Evolutionary conservation across 2,888 invertebrate genomes (phyloP), one percentile per base, ranked within the genome.

Genomic region (Phortica magna): DNA sequence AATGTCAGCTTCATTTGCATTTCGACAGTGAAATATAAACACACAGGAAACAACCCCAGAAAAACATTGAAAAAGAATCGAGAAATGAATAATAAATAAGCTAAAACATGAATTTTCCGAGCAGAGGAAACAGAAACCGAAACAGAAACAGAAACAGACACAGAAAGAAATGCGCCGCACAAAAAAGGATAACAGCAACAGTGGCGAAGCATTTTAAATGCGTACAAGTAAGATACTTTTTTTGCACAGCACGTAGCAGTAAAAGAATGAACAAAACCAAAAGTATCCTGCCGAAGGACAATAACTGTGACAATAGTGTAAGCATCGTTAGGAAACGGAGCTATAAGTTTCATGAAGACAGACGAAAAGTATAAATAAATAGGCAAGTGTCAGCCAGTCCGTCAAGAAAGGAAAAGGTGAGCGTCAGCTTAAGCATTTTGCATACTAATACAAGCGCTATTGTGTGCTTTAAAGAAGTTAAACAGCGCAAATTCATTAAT

Each of bases 11-110:
- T 74, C 67, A 74, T 74, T 74, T 74, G 43, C 74, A 74, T 74
- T 74, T 73, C 42, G 61, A 76, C 75, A 77, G 79, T 76, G 80
- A 76, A 81, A 53, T n/a, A 73, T 41, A 65, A 41, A 65, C 41
- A 74, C 77, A 79, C 77, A 80, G 70, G 77, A 71, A 73, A 61
- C 42, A 59, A 73, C 10, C 41, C 41, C 42, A 42, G n/a, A 65
- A 78, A 82, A 61, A 61, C 9, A 17, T 9, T 61, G 61, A 48
- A 76, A 82, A 74, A 73, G 81, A 80, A 78, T 79, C 82, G 76
- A 80, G 78, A 80, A 84, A 79, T 85, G 79, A 84, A 84, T 83
- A 83, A 84, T 81, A 83, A 83, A 84, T 84, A 78, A 76, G 78
- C 61, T 31, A 67, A 64, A 53, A 74, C 74, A 74, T 65, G 55